Evolutionary conservation across 53 echinoderm and acorn worm species (phyloP), one percentile per base, ranked within the genome.

Genomic region (Temnopleurus reevesii): DNA sequence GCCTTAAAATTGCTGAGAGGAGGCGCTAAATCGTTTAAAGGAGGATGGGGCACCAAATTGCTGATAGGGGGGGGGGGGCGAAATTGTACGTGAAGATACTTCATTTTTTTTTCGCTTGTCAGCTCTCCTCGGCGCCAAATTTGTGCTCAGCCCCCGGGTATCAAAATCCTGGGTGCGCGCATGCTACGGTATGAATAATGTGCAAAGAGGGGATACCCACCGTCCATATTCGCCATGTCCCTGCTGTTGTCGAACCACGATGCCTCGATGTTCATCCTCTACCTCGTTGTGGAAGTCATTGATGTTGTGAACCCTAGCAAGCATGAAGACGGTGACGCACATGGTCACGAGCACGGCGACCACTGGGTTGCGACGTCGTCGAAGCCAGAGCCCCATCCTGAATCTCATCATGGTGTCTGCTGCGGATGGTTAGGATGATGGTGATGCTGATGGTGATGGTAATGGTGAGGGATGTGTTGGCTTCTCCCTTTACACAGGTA

Each of bases 321-420:
- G 63, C 6, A 85, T 17, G 28, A 85, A 1, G 61, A 61, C 43
- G 23, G 61, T 4, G 28, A 27, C 61, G 63, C 23, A 85, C 43
- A 46, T 45, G 3, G 61, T 61, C 26, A 61, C 1, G 46, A 53
- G 13, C 30, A 60, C 59, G 24, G 53, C 59, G 2, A 85, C 45
- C 28, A 85, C 60, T 3, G 86, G 21, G 23, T 45, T 61, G 59
- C 86, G 86, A 46, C 86, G 86, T 60, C 86, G 86, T 45, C 86
- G 86, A 36, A 85, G 17, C 86, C 86, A 85, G 46, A 60, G 86
- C 26, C 23, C 45, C 86, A 61, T 85, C 86, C 27, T 29, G 59
- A 10, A 84, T 18, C 6, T 41, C 38, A 41, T 71, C 34, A 71
- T n/a, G n/a, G n/a, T n/a, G 9, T 51, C 13, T 59, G 83, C 27